Evolutionary conservation across 2,888 invertebrate genomes (phyloP).

Genomic region (Xylota segnis): DNA sequence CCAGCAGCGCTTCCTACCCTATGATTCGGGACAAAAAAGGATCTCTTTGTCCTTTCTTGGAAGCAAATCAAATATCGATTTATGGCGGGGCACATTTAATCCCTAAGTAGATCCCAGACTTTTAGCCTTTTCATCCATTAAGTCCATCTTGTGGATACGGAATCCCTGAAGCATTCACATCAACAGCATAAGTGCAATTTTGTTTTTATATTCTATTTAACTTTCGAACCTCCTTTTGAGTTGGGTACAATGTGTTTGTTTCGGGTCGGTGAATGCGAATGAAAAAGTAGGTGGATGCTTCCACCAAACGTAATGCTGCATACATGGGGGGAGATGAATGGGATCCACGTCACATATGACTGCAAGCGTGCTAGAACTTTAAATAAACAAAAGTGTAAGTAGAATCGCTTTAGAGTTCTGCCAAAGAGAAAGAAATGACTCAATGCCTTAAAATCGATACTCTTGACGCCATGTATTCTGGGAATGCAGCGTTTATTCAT

Average conservation of each 20-base stretch:
- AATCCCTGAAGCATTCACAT: slow-evolving; percentile 47
- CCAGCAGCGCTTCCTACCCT: background rate
- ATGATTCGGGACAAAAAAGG: slow-evolving; percentile 5
- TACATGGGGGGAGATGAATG: background rate
- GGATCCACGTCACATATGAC: background rate
- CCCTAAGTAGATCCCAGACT: slow-evolving; percentile 34
- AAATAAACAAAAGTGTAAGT: background rate
- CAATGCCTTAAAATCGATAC: slow-evolving; percentile 9
- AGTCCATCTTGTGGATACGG: slow-evolving; percentile 4
- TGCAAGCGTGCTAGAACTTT: background rate
- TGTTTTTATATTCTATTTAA: slow-evolving; percentile 37
- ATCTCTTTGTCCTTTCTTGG: slow-evolving; percentile 60
- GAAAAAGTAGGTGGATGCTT: background rate
- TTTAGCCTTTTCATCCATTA: slow-evolving; percentile 58
- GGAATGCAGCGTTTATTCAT: background rate
- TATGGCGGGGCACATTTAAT: slow-evolving; percentile 39
- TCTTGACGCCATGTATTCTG: background rate
- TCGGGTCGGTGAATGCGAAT: slow-evolving; percentile 17
- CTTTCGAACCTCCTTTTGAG: background rate
- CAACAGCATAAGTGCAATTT: slow-evolving; percentile 42
- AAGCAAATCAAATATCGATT: slow-evolving; percentile 68
- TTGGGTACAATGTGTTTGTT: background rate
- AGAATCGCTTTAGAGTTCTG: background rate
- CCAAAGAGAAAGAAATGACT: background rate
- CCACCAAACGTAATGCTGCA: background rate